Evolutionary conservation across 2,888 invertebrate species (phyloP).

Genomic region (Drosophila infuscata): DNA sequence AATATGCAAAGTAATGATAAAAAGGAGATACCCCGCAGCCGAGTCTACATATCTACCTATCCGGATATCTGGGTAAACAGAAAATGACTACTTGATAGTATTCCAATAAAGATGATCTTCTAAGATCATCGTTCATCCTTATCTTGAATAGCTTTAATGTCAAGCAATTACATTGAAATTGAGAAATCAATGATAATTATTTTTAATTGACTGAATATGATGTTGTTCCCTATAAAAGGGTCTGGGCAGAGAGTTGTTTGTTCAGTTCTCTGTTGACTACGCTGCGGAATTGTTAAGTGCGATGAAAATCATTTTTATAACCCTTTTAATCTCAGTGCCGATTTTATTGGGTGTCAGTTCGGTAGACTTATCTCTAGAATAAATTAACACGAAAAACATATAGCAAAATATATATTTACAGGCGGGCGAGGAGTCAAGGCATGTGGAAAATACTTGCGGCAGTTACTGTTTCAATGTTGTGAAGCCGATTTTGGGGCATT

Average conservation of each 20-base stretch:
- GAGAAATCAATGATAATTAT: neutral
- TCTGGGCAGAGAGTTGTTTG: neutral
- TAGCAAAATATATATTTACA: neutral
- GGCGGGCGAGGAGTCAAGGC: neutral
- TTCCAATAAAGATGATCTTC: neutral
- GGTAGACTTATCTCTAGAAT: neutral
- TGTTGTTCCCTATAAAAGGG: neutral
- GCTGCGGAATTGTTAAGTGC: neutral
- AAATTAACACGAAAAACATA: neutral
- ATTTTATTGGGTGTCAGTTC: neutral
- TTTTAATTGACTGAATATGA: neutral
- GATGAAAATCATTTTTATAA: neutral
- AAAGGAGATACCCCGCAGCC: neutral
- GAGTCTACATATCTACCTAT: neutral
- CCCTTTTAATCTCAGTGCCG: neutral
- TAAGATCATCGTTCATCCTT: neutral
- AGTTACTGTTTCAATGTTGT: neutral
- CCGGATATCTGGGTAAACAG: neutral
- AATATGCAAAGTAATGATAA: neutral
- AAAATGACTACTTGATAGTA: neutral
- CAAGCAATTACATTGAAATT: neutral
- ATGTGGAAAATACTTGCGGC: neutral
- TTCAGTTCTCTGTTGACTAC: neutral
- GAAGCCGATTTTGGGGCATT: neutral
- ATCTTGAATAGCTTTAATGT: neutral